Conservation (phyloP, 1,140 invertebrate genomes). For the Drosophila pruinosa region DNA sequence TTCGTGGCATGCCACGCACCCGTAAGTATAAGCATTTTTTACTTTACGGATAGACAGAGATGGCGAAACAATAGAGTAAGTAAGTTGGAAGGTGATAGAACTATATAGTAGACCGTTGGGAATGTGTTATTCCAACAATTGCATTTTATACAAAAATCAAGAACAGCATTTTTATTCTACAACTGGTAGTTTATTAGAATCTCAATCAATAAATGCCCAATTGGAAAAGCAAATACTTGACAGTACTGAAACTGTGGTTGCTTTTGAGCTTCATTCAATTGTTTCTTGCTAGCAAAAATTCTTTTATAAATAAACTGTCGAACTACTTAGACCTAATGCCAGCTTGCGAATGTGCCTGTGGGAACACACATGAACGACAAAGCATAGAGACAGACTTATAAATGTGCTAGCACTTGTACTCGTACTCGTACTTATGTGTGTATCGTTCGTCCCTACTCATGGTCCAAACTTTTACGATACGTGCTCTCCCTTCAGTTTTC, state of each 20-base stretch:
- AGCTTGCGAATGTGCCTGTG: conserved; percentile 1
- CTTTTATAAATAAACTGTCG: not conserved
- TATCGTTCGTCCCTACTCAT: conserved; percentile 4
- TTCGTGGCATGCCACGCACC: conserved; percentile 61
- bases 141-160: not conserved
- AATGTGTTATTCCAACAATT: conserved; percentile 8
- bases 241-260: not conserved
- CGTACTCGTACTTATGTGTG: not conserved
- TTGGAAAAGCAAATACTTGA: not conserved
- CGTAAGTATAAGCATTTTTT: conserved; percentile 75
- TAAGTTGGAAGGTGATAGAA: too few relatives aligned
- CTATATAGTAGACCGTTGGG: too few relatives aligned
- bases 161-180: not conserved
- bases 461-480: conserved; percentile 58
- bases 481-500: conserved; percentile 35
- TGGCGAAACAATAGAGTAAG: not conserved
- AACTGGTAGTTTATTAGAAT: not conserved
- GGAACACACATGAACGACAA: not conserved
- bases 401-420: not conserved
- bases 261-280: not conserved
- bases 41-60: conserved; percentile 35
- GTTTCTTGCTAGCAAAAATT: not conserved
- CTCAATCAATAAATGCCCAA: not conserved
- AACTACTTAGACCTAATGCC: not conserved
- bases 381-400: not conserved